Conservation (phyloP, 2,797 vertebrate genomes). For the Chelon auratus region DNA sequence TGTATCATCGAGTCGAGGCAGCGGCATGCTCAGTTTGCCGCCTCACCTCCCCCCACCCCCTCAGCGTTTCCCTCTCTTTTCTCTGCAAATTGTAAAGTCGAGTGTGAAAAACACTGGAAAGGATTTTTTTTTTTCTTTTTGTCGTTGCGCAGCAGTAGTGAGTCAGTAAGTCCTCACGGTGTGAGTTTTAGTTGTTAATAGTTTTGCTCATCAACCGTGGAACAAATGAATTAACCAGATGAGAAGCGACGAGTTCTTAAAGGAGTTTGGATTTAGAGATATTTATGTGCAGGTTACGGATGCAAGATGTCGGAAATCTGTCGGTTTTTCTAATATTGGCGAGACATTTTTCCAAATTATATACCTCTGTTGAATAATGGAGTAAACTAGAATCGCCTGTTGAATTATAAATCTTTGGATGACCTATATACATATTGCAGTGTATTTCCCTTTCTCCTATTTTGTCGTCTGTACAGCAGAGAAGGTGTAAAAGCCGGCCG, state of each 20-base stretch:
- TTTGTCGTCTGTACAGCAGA: slow-evolving; percentile 6
- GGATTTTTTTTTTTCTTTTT: slow-evolving; percentile 22
- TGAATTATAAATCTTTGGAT: slow-evolving; percentile 6
- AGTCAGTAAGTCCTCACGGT: slow-evolving; percentile 68
- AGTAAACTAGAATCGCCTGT: not conserved
- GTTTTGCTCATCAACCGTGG: slow-evolving; percentile 39
- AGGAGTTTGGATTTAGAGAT: slow-evolving; percentile 1
- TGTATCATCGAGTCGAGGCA: slow-evolving; percentile 65
- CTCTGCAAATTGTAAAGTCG: slow-evolving; percentile 60
- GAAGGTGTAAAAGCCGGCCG: not conserved
- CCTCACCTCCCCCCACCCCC: slow-evolving; percentile 16
- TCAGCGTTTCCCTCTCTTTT: slow-evolving; percentile 40
- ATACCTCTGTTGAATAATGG: not conserved
- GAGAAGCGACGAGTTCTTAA: slow-evolving; percentile 19
- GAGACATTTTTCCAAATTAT: not conserved
- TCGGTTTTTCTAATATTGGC: not conserved
- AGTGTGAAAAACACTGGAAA: slow-evolving; percentile 53
- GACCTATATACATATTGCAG: slow-evolving; percentile 2
- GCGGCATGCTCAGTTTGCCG: slow-evolving; percentile 45
- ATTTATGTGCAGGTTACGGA: slow-evolving; percentile 16
- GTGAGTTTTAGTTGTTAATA: slow-evolving; percentile 33
- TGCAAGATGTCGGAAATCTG: not conserved
- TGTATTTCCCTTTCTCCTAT: slow-evolving; percentile 2
- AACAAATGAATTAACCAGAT: slow-evolving; percentile 47
- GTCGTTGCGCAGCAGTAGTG: slow-evolving; percentile 54